A percentile compares a stretch with the other conserved stretches of the same genome.
These are phyloP conservation scores for Campoletis sonorensis DNA, from an alignment of 1,140 invertebrate species.

Conservation along the genomic window DNA sequence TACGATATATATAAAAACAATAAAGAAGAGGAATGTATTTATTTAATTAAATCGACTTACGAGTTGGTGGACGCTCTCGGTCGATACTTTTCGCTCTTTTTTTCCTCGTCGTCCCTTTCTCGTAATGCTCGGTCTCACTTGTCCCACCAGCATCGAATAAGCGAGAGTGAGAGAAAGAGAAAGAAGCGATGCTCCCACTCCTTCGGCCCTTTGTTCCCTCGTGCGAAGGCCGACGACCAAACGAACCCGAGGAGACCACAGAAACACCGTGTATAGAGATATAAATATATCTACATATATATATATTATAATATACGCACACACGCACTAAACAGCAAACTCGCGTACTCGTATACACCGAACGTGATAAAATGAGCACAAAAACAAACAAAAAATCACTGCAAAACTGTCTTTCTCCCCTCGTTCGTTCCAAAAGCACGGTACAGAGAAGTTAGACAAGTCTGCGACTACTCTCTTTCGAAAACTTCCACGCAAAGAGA, in stretches of 20 bases:
- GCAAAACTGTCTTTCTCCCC: not conserved
- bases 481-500: not conserved
- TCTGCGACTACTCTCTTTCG: not conserved
- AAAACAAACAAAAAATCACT: slow-evolving; percentile 17
- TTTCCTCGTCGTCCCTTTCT: slow-evolving; percentile 40
- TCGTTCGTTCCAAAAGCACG: slow-evolving; percentile 6
- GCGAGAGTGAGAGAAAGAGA: not conserved
- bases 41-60: slow-evolving; percentile 61
- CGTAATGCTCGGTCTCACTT: slow-evolving; percentile 3
- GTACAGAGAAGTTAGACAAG: not conserved
- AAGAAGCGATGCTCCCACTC: slow-evolving; percentile 1
- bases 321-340: slow-evolving; percentile 42
- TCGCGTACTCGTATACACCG: slow-evolving; percentile 4
- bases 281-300: not conserved
- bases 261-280: slow-evolving; percentile 5
- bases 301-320: slow-evolving; percentile 21
- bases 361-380: slow-evolving; percentile 16
- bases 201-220: slow-evolving; percentile 56
- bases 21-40: not conserved
- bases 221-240: slow-evolving; percentile 49
- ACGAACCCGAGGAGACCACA: slow-evolving; percentile 37
- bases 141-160: not conserved
- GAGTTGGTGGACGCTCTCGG: slow-evolving; percentile 55
- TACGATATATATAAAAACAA: not conserved
- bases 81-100: slow-evolving; percentile 58